phyloP scores from a whole-genome alignment of 2,888 invertebrate genomes.

The Oegoconia quadripuncta region DNA sequence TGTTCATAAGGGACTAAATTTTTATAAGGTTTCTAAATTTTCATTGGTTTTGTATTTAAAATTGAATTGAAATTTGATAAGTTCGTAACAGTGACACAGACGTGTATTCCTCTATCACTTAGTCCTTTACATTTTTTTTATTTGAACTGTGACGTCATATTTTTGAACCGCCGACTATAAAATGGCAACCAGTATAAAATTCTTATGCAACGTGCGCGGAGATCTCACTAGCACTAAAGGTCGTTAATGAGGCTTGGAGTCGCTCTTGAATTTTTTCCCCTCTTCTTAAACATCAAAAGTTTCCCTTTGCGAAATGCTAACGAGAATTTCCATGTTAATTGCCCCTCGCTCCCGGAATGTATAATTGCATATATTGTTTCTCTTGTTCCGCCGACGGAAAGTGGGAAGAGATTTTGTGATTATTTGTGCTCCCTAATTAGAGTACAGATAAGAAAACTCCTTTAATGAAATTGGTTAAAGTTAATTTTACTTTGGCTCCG shows the following conservation, averaged over 20 bases:
- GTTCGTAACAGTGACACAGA: too few relatives aligned
- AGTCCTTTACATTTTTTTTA: background rate
- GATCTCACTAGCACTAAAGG: slow-evolving; percentile 38
- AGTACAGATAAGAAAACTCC: slow-evolving; percentile 48
- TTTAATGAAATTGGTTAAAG: slow-evolving; percentile 36
- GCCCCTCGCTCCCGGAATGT: slow-evolving; percentile 62
- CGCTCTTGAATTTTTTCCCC: slow-evolving; percentile 63
- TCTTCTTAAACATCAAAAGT: slow-evolving; percentile 73
- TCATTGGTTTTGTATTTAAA: too few relatives aligned
- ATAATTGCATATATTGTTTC: slow-evolving; percentile 73
- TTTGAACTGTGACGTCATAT: background rate
- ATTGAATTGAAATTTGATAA: too few relatives aligned
- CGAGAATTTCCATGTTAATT: slow-evolving; percentile 74
- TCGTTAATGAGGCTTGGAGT: slow-evolving; percentile 65
- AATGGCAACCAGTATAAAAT: slow-evolving; percentile 28
- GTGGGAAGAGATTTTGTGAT: slow-evolving; percentile 51
- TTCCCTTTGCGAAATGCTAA: slow-evolving; percentile 68
- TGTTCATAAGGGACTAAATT: too few relatives aligned
- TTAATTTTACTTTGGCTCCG: slow-evolving; percentile 35
- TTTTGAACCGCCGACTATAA: background rate
- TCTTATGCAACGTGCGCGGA: slow-evolving; percentile 20
- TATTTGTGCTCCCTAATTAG: slow-evolving; percentile 55
- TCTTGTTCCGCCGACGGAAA: slow-evolving; percentile 47
- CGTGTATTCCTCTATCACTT: too few relatives aligned
- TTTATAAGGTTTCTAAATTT: too few relatives aligned